These are phyloP conservation scores for Apogon hyalosoma DNA, from an alignment of 2,797 vertebrate species.

Conservation along the genomic window DNA sequence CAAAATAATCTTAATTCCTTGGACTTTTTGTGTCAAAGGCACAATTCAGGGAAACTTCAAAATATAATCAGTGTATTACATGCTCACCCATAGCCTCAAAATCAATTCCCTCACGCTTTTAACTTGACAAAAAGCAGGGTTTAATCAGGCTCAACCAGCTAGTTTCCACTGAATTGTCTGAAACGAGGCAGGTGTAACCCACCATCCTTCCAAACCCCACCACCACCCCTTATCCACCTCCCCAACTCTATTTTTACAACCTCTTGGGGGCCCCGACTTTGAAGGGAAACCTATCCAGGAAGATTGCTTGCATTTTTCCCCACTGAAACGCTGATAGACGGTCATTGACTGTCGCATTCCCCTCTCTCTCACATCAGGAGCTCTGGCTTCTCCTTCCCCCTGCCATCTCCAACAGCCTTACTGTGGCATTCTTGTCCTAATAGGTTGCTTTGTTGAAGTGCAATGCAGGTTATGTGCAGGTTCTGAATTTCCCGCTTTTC, in stretches of 20 bases:
- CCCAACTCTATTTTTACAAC: conserved; percentile 74
- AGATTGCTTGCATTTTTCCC: conserved; percentile 79
- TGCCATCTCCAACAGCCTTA: conserved; percentile 37
- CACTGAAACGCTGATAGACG: conserved; percentile 73
- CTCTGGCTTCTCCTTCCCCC: background rate
- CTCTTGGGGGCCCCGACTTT: conserved; percentile 75
- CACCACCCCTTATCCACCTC: background rate
- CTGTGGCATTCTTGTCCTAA: conserved; percentile 60
- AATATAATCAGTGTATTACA: conserved; percentile 56
- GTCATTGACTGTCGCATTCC: conserved; percentile 76
- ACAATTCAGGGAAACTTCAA: conserved; percentile 35
- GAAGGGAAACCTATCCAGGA: conserved; percentile 79
- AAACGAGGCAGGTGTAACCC: conserved; percentile 74
- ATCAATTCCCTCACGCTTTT: conserved; percentile 51
- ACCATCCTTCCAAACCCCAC: conserved; percentile 30
- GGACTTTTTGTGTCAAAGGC: conserved; percentile 52
- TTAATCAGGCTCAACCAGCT: conserved; percentile 68
- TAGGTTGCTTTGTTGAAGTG: conserved; percentile 66
- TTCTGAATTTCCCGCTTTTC: conserved; percentile 53
- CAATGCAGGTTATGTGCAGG: conserved; percentile 38
- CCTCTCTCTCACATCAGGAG: conserved; percentile 61
- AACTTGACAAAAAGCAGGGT: conserved; percentile 50
- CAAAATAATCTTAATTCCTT: conserved; percentile 56
- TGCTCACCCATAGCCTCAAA: conserved; percentile 38
- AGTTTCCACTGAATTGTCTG: conserved; percentile 61